Evolutionary conservation across 2,113 vertebrate species (phyloP).

Genomic region (Channa maculata): DNA sequence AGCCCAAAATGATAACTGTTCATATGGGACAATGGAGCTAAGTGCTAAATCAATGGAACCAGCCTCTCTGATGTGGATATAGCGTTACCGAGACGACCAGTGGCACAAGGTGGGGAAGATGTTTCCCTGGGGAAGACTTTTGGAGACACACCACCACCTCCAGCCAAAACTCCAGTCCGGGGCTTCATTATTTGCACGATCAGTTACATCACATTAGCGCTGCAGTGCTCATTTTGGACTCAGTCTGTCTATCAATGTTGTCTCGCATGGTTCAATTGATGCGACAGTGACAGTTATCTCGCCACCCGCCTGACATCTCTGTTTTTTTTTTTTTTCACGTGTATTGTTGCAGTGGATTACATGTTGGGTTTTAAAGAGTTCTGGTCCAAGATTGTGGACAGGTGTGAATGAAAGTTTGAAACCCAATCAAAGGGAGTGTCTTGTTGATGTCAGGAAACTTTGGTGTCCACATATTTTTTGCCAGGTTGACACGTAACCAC

Average conservation of each 20-base stretch:
- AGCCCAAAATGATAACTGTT: conserved; percentile 83
- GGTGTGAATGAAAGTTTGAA: neutral
- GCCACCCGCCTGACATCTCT: neutral
- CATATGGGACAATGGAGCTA: conserved; percentile 83
- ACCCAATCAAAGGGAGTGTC: conserved; percentile 19
- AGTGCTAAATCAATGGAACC: conserved; percentile 86
- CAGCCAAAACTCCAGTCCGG: conserved; percentile 55
- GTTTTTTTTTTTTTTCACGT: neutral
- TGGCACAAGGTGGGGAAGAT: conserved; percentile 79
- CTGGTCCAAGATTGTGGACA: neutral
- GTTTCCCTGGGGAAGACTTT: conserved; percentile 81
- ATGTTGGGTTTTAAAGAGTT: conserved; percentile 10
- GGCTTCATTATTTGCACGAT: conserved; percentile 74
- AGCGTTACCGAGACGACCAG: conserved; percentile 80
- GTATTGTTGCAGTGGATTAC: neutral
- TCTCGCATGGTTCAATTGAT: conserved; percentile 37
- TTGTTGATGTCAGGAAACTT: conserved; percentile 40
- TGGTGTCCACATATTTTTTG: conserved; percentile 41
- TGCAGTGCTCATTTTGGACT: conserved; percentile 39
- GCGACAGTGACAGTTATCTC: conserved; percentile 9
- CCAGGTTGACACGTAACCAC: conserved; percentile 30
- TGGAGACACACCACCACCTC: conserved; percentile 72
- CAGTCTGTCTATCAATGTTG: conserved; percentile 35
- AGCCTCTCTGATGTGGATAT: conserved; percentile 82
- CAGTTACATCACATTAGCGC: conserved; percentile 64